phyloP scores from a whole-genome alignment of 2,888 invertebrate genomes.

The Eugnorisma glareosa region DNA sequence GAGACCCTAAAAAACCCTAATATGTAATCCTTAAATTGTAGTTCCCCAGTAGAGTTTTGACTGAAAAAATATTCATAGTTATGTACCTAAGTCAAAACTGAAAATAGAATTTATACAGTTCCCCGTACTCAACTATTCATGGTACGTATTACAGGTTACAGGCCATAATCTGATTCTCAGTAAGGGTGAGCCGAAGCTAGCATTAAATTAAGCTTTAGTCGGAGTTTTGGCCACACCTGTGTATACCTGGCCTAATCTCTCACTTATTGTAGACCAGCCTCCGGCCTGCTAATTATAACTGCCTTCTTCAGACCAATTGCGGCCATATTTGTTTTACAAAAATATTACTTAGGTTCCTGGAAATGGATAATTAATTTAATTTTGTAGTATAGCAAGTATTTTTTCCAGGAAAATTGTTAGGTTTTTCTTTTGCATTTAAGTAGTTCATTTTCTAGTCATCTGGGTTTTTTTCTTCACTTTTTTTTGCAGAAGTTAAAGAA shows the following conservation, averaged over 20 bases:
- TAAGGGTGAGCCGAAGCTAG: slow-evolving; percentile 44
- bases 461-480: not conserved
- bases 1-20: no score
- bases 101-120: not conserved
- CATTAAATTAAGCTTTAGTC: slow-evolving; percentile 69
- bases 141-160: not conserved
- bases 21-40: no score
- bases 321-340: not conserved
- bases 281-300: slow-evolving; percentile 51
- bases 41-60: no score
- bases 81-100: not conserved
- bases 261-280: slow-evolving; percentile 59
- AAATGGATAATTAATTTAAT: slow-evolving; percentile 5
- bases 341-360: not conserved
- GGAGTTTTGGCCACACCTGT: slow-evolving; percentile 71
- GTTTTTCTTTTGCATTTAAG: not conserved
- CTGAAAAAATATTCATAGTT: not conserved
- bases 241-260: slow-evolving; percentile 66
- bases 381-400: not conserved
- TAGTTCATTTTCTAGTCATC: not conserved
- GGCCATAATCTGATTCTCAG: slow-evolving; percentile 30
- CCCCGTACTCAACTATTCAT: not conserved
- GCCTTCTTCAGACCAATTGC: slow-evolving; percentile 8
- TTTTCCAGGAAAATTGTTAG: not conserved
- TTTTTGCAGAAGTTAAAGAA: not conserved